Evolutionary conservation across 2,113 vertebrate genomes (phyloP), one percentile per base, ranked within the genome.

Genomic region (Epinephelus fuscoguttatus): DNA sequence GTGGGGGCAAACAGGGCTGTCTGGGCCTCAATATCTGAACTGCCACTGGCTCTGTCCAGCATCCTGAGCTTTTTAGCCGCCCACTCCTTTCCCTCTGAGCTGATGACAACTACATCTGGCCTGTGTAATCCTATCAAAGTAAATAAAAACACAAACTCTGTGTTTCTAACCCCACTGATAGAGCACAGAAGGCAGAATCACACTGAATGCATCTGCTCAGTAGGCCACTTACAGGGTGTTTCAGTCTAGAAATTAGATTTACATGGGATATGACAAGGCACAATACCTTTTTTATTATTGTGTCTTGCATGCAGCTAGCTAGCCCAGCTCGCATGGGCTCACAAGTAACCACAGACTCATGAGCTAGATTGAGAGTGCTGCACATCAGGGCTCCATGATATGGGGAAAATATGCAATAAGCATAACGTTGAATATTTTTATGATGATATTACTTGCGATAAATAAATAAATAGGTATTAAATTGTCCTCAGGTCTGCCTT

Each of bases 31-130:
- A 3, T 27, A 72, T 86, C 76, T 91, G 77, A 50, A 30, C 78
- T 47, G 72, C 81, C 76, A 82, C 73, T 53, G 85, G 80, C 72
- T 91, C 71, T 60, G 88, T 84, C 86, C 86, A 74, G 77, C 18
- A 40, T 63, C 18, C 55, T 3, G 71, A 88, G 47, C 80, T 78
- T 83, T 82, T 47, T 7, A 79, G 49, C 79, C 88, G 19, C 90
- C 87, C 89, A 88, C 90, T 82, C 73, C 55, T 91, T 89, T 86
- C 80, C 90, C 89, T 90, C 45, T 78, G 68, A 49, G 75, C 81
- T 79, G 80, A 88, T 84, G 91, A 92, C 80, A 88, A 71, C 81
- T 57, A 55, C 56, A 86, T 89, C 86, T 88, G 76, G 88, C 66
- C 75, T 88, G 70, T 81, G 78, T 82, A 70, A 84, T 80, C 75